phyloP scores from a whole-genome alignment of 1,140 invertebrate species.

The Frieseomelitta varia region DNA sequence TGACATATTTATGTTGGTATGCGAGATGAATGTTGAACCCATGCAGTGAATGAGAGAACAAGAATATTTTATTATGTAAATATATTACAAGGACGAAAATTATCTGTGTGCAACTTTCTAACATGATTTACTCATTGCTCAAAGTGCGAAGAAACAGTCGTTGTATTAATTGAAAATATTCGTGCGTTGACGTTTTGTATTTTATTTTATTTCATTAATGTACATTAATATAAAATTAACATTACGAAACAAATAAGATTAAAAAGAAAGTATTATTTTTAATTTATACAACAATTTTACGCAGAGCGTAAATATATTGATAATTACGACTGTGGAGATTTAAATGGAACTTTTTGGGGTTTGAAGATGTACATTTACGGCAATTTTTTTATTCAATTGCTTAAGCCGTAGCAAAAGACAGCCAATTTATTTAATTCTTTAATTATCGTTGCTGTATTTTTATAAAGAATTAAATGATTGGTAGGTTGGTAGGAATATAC shows the following conservation, averaged over 20 bases:
- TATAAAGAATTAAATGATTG: constrained; percentile 78
- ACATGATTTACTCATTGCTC: constrained; percentile 45
- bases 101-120: constrained; percentile 12
- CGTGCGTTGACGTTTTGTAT: constrained; percentile 57
- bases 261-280: constrained; percentile 78
- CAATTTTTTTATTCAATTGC: constrained; percentile 52
- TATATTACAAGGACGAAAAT: constrained; percentile 18
- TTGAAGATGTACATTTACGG: constrained; percentile 16
- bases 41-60: constrained; percentile 27
- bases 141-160: background rate
- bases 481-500: constrained; percentile 41
- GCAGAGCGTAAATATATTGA: constrained; percentile 54
- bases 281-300: constrained; percentile 67
- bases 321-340: constrained; percentile 46
- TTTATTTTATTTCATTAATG: constrained; percentile 55
- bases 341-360: constrained; percentile 59
- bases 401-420: constrained; percentile 57
- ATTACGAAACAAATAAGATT: constrained; percentile 61
- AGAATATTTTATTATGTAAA: constrained; percentile 35
- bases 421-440: constrained; percentile 77
- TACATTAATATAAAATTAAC: constrained; percentile 62
- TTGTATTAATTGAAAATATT: constrained; percentile 41
- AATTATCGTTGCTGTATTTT: constrained; percentile 73
- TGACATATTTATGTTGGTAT: constrained; percentile 22
- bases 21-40: constrained; percentile 30